Conservation (phyloP, 2,113 vertebrate genomes). For the Camelus bactrianus region DNA sequence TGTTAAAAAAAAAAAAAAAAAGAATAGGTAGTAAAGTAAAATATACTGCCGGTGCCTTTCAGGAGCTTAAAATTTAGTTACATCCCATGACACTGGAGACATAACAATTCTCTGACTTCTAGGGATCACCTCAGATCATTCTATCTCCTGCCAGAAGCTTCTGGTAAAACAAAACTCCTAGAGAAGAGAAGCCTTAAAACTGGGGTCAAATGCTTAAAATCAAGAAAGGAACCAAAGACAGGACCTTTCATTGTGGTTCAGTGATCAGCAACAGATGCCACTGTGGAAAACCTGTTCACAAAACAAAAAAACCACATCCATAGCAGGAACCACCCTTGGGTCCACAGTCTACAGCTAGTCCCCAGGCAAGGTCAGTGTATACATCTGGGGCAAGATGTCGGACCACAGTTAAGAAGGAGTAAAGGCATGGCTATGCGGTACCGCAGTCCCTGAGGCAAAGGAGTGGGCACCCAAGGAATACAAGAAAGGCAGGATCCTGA, state of each 20-base stretch:
- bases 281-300: slow-evolving; percentile 28
- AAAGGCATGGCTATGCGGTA: not conserved
- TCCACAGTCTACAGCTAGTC: not conserved
- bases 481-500: not conserved
- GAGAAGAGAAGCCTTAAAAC: not conserved
- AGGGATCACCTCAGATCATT: not conserved
- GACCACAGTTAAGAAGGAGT: not conserved
- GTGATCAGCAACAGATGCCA: not conserved
- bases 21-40: not conserved
- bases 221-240: slow-evolving; percentile 25
- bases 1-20: not conserved
- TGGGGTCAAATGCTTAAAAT: slow-evolving; percentile 4
- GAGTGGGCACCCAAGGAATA: not conserved
- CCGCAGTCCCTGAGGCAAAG: not conserved
- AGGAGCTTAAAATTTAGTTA: slow-evolving; percentile 35
- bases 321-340: not conserved
- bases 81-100: not conserved
- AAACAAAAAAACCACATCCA: slow-evolving; percentile 20
- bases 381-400: not conserved
- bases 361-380: not conserved
- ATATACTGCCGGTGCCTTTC: not conserved
- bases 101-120: not conserved
- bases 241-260: not conserved
- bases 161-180: slow-evolving; percentile 17
- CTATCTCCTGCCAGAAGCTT: slow-evolving; percentile 16